Percentiles rank a stretch among this genome's conserved stretches.
Conservation (phyloP, 1,140 invertebrate genomes). For the Papilio xuthus region DNA sequence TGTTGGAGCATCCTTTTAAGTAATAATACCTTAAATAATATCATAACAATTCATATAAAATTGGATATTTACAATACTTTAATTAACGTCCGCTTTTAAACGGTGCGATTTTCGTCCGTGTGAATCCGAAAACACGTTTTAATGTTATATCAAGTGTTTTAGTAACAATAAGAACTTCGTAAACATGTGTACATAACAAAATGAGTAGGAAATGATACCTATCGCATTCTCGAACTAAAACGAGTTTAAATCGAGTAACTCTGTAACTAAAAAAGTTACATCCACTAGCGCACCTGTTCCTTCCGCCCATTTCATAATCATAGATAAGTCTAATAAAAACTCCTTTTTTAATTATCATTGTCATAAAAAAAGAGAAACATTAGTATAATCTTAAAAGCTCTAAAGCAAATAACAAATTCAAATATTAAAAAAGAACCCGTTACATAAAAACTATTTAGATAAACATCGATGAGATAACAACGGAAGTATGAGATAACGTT, state of each 20-base stretch:
- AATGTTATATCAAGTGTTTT: background rate
- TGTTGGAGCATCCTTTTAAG: too few species aligned
- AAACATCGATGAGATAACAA: slow-evolving; percentile 51
- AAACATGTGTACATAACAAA: background rate
- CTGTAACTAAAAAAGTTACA: slow-evolving; percentile 7
- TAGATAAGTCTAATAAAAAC: background rate
- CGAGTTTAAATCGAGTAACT: background rate
- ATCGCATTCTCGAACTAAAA: slow-evolving; percentile 30
- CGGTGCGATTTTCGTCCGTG: too few species aligned
- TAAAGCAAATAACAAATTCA: slow-evolving; percentile 30
- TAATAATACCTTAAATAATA: too few species aligned
- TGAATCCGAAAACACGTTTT: too few species aligned
- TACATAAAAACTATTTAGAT: slow-evolving; percentile 33
- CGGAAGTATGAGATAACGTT: slow-evolving; percentile 55
- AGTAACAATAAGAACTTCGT: background rate
- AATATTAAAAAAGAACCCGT: slow-evolving; percentile 41
- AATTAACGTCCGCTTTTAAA: too few species aligned
- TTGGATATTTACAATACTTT: too few species aligned
- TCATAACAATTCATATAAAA: too few species aligned
- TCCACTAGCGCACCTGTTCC: slow-evolving; percentile 9
- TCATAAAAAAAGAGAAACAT: background rate
- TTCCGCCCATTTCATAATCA: background rate
- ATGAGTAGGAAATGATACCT: slow-evolving; percentile 24
- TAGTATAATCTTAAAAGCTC: background rate
- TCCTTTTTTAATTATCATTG: background rate